Percentiles rank a stretch among this genome's conserved stretches.
phyloP scores from a whole-genome alignment of 35 echinoderm and acorn worm genomes.

The Apostichopus californicus region DNA sequence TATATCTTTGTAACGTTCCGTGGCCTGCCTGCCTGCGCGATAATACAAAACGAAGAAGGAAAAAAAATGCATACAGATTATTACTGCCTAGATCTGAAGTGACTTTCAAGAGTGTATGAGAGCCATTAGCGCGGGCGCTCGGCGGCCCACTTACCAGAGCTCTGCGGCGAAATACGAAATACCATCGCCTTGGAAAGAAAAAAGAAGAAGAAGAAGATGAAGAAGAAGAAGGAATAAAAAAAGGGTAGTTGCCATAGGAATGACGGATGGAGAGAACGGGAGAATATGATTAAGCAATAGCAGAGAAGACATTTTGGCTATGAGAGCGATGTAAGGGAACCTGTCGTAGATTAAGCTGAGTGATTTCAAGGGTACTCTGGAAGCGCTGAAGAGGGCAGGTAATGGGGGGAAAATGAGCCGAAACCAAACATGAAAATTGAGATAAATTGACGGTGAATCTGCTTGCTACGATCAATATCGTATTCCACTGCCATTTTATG shows the following conservation, averaged over 20 bases:
- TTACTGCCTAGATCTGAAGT: constrained; percentile 42
- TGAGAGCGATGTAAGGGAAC: constrained; percentile 43
- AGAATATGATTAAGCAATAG: constrained; percentile 32
- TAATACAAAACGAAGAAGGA: constrained; percentile 27
- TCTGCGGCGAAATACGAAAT: constrained; percentile 42
- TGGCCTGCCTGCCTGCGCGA: not conserved
- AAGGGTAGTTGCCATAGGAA: constrained; percentile 43
- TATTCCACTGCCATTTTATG: constrained; percentile 35
- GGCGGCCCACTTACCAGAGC: constrained; percentile 35
- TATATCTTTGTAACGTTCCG: constrained; percentile 37
- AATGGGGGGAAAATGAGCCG: constrained; percentile 50
- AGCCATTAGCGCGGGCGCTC: constrained; percentile 48
- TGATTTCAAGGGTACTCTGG: constrained; percentile 20
- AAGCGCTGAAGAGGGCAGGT: constrained; percentile 38
- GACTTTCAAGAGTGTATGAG: constrained; percentile 26
- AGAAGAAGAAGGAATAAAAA: not conserved
- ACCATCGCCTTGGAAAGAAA: constrained; percentile 36
- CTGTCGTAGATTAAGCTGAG: constrained; percentile 34
- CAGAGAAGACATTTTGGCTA: constrained; percentile 38
- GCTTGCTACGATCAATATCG: constrained; percentile 28
- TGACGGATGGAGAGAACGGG: constrained; percentile 25
- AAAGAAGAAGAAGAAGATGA: not conserved
- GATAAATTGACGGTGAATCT: constrained; percentile 44
- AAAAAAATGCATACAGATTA: constrained; percentile 35
- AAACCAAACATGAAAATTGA: constrained; percentile 52